Evolutionary conservation across 2,113 vertebrate species (phyloP), one percentile per base, ranked within the genome.

Genomic region (Piaya cayana): DNA sequence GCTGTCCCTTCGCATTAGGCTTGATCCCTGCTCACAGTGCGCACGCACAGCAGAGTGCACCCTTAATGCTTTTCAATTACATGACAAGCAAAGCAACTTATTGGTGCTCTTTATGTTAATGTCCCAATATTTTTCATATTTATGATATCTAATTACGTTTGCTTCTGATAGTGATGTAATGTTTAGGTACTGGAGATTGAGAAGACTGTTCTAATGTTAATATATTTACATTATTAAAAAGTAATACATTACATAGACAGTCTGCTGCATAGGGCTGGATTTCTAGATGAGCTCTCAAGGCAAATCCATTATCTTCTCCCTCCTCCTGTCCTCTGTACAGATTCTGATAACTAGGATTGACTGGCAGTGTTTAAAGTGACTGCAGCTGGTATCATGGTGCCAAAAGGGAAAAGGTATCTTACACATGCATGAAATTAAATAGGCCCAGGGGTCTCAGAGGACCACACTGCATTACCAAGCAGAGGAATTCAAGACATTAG

Each of bases 211-310:
- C 74, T 96, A 95, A 96, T 69, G 77, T 93, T 97, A 94, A 97
- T 97, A 91, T 96, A 97, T 98, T 97, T 96, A 95, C 88, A 92
- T 96, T 97, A 97, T 97, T 97, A 96, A 95, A 92, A 97, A 93
- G 79, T 86, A 96, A 94, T 97, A 85, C 77, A 84, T 97, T 96
- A 92, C 64, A 81, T 30, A 95, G 89, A 91, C 67, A 93, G 90
- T 80, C 67, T 92, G 95, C 92, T 94, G 60, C 5, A 19, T 70
- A 72, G 69, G 75, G 64, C 59, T 93, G 91, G 88, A 92, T 90
- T 93, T 95, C 62, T 47, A 92, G 97, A 97, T 96, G 84, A 94
- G 69, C 55, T 96, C 96, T 96, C 92, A 56, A 97, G 97, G 95
- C 74, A 96, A 96, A 97, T 95, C 80, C 78, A 96, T 95, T 97